Base-by-base conservation (phyloP, 2,888 invertebrate species). In the Candidula unifasciata region DNA sequence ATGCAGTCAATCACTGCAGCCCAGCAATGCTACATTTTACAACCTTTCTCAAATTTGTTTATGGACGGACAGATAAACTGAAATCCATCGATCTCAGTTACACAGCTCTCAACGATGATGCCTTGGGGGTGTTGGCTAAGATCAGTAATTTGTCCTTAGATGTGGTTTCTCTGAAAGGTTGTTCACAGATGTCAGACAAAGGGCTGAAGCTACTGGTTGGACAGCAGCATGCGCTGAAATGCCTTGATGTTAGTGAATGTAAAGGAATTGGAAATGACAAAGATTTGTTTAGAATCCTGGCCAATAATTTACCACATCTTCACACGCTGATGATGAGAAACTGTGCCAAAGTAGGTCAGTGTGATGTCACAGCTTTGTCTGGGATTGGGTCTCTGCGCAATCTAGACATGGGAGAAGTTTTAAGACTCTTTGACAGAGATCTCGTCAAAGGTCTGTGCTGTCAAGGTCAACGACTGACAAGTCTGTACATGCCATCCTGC, bases 11-110 rank as follows among this genome's bases (percentile, higher is more conserved):
- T 54, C 86, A 86, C 76, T 89, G 87, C 52, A 96, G 96, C 74
- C 96, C 96, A 89, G 96, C 96, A 89, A 95, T 96, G 3, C 92
- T 96, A 44, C 96, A 96, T 64, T 96, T 96, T 90, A 95, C 95
- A 88, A 96, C 96, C 90, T 94, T 96, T 54, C 91, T 95, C 76
- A 94, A 95, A 86, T 95, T 95, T 87, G 94, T 96, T 76, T 93
- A 93, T 80, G 92, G 93, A 1, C 95, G 95, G 90, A 95, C 95
- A 8, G 90, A 92, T 66, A 93, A 94, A 60, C 93, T 96, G 30
- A 96, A 95, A 88, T 94, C 94, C 16, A 92, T 96, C 37, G 94
- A 95, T 88, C 95, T 96, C 87, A 96, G 96, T 86, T 94, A 95
- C 84, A 96, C 96, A 1, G 93, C 96, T 0, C 95, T 96, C 86